phyloP scores from a whole-genome alignment of 2,113 vertebrate species.

The Lycaon pictus region DNA sequence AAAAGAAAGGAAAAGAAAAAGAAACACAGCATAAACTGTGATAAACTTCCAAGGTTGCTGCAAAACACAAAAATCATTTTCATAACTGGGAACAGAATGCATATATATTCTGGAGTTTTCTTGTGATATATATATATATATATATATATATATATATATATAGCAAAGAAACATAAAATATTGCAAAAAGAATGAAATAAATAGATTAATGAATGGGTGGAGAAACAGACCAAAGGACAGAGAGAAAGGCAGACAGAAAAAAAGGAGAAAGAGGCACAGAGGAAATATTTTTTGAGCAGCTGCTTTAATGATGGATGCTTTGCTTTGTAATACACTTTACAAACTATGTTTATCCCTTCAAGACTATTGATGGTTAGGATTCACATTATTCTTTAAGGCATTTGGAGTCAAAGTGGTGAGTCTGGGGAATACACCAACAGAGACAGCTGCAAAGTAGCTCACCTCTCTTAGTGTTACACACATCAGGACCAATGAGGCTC shows the following conservation, averaged over 20 bases:
- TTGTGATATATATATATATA: too few species aligned
- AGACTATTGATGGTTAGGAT: neutral
- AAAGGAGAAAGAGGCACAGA: neutral
- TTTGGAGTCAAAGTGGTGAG: neutral
- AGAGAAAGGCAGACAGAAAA: neutral
- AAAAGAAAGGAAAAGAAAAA: neutral
- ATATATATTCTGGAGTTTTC: too few species aligned
- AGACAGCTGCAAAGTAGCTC: neutral
- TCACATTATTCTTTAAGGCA: neutral
- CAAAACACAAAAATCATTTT: neutral
- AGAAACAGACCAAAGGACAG: neutral
- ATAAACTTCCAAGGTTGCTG: neutral
- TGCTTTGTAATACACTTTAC: neutral
- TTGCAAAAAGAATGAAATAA: neutral
- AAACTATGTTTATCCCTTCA: neutral
- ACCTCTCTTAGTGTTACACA: neutral
- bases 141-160: too few species aligned
- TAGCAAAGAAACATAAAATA: neutral
- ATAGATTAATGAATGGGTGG: neutral
- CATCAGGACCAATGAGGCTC: neutral
- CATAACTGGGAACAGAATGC: neutral
- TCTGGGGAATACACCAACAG: neutral
- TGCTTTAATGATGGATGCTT: neutral
- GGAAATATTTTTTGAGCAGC: neutral
- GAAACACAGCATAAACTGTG: neutral